A percentile compares a stretch with the other conserved stretches of the same genome.
Evolutionary conservation across 1,140 invertebrate genomes (phyloP).

Genomic region (Drosophila mayri): DNA sequence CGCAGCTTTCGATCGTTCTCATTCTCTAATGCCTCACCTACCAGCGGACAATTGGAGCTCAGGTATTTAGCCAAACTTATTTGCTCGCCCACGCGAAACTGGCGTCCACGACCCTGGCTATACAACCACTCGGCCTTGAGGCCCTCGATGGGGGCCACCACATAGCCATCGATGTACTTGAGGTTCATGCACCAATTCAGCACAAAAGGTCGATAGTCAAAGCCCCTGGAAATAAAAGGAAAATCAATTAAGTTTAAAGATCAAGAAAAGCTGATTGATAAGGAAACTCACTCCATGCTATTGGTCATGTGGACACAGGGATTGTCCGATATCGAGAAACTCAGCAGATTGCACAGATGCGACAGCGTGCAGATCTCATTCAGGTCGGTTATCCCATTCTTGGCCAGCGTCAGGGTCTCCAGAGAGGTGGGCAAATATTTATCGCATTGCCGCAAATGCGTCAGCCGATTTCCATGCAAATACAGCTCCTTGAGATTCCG

Average conservation of each 20-base stretch:
- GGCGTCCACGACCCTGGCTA: constrained; percentile 95
- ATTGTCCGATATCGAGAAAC: constrained; percentile 94
- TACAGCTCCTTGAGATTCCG: constrained; percentile 89
- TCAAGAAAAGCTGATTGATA: not conserved
- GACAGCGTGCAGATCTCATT: constrained; percentile 94
- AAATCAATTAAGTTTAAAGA: accelerated
- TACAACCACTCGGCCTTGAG: constrained; percentile 98
- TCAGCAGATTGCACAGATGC: constrained; percentile 90
- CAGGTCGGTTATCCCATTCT: constrained; percentile 94
- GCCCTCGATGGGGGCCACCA: constrained; percentile 94
- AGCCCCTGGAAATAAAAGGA: constrained; percentile 87
- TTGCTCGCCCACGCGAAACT: constrained; percentile 94
- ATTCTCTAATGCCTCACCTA: constrained; percentile 90
- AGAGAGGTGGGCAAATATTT: constrained; percentile 92
- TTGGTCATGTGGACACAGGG: constrained; percentile 88
- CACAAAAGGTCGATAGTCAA: constrained; percentile 96
- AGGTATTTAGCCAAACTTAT: constrained; percentile 93
- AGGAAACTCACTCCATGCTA: constrained; percentile 66
- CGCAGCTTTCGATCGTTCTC: constrained; percentile 94
- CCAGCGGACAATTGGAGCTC: constrained; percentile 90
- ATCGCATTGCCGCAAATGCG: constrained; percentile 92
- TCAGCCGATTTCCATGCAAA: constrained; percentile 94
- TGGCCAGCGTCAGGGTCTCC: constrained; percentile 91
- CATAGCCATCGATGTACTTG: constrained; percentile 94
- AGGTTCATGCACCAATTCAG: constrained; percentile 96